Percentiles rank a stretch among this genome's conserved stretches.
Evolutionary conservation across 2,888 invertebrate species (phyloP).

Genomic region (Polyommatus icarus): DNA sequence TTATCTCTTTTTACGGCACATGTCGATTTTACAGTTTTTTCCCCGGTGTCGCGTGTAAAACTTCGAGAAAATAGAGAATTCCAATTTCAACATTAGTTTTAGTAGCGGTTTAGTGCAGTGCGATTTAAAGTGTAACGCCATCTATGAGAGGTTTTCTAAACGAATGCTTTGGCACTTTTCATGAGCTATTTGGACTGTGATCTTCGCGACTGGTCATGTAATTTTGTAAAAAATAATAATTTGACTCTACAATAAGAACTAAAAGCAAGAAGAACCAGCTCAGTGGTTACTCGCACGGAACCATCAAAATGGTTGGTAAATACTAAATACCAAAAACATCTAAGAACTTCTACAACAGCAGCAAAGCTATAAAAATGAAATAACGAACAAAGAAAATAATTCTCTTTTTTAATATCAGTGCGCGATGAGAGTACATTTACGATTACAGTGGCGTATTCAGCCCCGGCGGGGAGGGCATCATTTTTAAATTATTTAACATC

Average conservation of each 20-base stretch:
- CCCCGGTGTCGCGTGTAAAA: background rate
- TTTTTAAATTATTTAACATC: conserved; percentile 39
- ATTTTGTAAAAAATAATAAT: too few relatives aligned
- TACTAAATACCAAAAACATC: background rate
- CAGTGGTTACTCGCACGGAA: too few relatives aligned
- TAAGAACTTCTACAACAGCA: background rate
- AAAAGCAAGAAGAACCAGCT: too few relatives aligned
- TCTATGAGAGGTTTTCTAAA: background rate
- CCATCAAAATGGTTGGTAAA: too few relatives aligned
- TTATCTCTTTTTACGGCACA: conserved; percentile 35
- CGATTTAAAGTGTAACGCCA: background rate
- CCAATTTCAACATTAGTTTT: background rate
- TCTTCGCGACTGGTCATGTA: too few relatives aligned
- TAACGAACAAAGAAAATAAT: background rate
- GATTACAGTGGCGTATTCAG: conserved; percentile 36
- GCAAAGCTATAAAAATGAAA: conserved; percentile 7
- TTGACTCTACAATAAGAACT: too few relatives aligned
- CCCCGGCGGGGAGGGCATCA: conserved; percentile 35
- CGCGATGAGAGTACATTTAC: conserved; percentile 40
- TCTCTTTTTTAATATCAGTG: conserved; percentile 32
- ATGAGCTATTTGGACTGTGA: too few relatives aligned
- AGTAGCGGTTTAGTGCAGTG: background rate
- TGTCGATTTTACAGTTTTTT: conserved; percentile 7
- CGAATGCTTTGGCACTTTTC: too few relatives aligned
- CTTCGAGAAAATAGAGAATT: background rate